Evolutionary conservation across 2,888 invertebrate genomes (phyloP).

Genomic region (Hylaea fasciaria): DNA sequence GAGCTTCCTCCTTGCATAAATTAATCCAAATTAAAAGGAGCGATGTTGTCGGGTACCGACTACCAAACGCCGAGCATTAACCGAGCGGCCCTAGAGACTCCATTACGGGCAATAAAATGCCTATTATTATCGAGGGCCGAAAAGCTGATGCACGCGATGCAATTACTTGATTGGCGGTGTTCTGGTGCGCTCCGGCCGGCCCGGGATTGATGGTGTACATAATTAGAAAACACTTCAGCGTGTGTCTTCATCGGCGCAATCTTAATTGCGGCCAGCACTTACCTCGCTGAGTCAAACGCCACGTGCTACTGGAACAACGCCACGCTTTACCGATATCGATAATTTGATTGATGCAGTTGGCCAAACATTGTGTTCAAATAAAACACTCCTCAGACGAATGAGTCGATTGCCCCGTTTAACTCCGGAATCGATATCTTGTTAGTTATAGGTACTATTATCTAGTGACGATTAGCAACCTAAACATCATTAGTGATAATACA

Average conservation of each 20-base stretch:
- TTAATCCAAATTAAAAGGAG: constrained; percentile 81
- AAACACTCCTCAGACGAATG: constrained; percentile 24
- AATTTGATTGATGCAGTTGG: constrained; percentile 54
- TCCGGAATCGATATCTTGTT: background rate
- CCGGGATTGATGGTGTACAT: constrained; percentile 83
- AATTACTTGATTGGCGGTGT: constrained; percentile 84
- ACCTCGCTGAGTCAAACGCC: constrained; percentile 79
- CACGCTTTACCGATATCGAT: constrained; percentile 50
- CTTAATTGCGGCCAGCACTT: constrained; percentile 83
- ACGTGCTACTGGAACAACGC: constrained; percentile 61
- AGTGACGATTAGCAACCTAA: background rate
- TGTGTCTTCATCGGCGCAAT: constrained; percentile 82
- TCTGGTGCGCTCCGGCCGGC: constrained; percentile 74
- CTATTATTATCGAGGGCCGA: constrained; percentile 85
- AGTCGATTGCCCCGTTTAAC: constrained; percentile 1
- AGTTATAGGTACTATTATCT: background rate
- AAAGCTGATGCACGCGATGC: constrained; percentile 85
- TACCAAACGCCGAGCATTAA: constrained; percentile 75
- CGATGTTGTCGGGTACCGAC: constrained; percentile 66
- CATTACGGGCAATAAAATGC: constrained; percentile 84
- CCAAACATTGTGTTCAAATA: constrained; percentile 35
- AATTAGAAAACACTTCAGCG: constrained; percentile 85
- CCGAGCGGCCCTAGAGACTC: constrained; percentile 82
- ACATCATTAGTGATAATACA: background rate
- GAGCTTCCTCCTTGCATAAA: constrained; percentile 73